These are phyloP conservation scores for Malacosoma neustria DNA, from an alignment of 2,888 invertebrate species.

Conservation along the genomic window DNA sequence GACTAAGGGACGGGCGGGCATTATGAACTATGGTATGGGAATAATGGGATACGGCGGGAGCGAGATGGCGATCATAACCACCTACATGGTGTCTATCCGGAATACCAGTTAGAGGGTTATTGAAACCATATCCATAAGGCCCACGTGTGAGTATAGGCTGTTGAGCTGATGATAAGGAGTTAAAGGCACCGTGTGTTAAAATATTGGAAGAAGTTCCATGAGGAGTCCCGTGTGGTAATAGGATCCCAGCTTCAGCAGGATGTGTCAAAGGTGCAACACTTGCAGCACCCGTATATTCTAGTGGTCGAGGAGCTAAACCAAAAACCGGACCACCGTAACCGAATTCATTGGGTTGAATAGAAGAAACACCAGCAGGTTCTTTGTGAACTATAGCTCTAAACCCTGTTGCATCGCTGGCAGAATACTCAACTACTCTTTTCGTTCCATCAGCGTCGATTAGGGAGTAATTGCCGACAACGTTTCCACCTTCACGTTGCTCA, in stretches of 20 bases:
- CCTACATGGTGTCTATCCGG: conserved; percentile 2
- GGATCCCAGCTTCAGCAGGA: conserved; percentile 2
- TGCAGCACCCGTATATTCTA: no score
- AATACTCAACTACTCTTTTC: conserved; percentile 64
- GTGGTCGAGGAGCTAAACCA: conserved; percentile 2
- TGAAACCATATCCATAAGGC: neutral
- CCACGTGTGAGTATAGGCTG: neutral
- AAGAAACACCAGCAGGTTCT: conserved; percentile 32
- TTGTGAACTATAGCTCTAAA: conserved; percentile 67
- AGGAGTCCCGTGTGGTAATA: neutral
- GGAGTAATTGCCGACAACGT: conserved; percentile 64
- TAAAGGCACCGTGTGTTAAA: neutral
- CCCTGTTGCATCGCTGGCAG: conserved; percentile 55
- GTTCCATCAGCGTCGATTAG: conserved; percentile 64
- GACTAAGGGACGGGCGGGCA: conserved; percentile 11
- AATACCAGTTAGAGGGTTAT: neutral
- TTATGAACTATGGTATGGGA: conserved; percentile 17
- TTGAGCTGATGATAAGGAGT: neutral
- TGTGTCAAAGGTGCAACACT: neutral
- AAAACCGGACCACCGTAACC: neutral
- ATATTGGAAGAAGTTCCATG: neutral
- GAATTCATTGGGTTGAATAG: conserved; percentile 28
- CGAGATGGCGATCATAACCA: conserved; percentile 11
- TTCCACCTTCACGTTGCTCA: conserved; percentile 62
- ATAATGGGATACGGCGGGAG: conserved; percentile 20